phyloP scores from a whole-genome alignment of 2,797 vertebrate genomes.

The Scomberomorus guttatus region DNA sequence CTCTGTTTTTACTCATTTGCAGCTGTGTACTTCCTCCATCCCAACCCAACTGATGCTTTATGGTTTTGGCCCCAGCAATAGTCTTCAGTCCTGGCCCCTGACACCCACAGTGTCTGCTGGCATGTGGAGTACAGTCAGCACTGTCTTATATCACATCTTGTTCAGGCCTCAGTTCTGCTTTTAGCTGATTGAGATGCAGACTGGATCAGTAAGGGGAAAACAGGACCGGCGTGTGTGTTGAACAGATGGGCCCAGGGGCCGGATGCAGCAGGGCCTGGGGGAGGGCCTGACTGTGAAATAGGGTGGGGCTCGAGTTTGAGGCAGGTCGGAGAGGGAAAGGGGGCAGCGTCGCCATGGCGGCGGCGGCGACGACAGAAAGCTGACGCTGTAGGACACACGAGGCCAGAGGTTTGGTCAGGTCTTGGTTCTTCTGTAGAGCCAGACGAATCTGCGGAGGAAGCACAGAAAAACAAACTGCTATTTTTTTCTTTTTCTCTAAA shows the following conservation, averaged over 20 bases:
- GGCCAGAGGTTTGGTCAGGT: constrained; percentile 89
- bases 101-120: constrained; percentile 21
- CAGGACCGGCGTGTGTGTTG: constrained; percentile 90
- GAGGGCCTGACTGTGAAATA: constrained; percentile 91
- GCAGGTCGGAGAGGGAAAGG: constrained; percentile 89
- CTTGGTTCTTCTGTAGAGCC: constrained; percentile 90
- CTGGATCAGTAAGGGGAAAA: constrained; percentile 93
- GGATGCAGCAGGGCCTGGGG: constrained; percentile 90
- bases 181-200: constrained; percentile 20
- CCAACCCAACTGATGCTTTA: not conserved
- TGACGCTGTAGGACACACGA: constrained; percentile 89
- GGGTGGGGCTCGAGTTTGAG: constrained; percentile 85
- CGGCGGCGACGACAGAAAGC: constrained; percentile 86
- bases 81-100: constrained; percentile 19
- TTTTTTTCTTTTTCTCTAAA: not conserved
- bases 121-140: constrained; percentile 4
- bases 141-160: constrained; percentile 42
- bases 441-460: constrained; percentile 86
- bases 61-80: not conserved
- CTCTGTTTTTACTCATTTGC: constrained; percentile 10
- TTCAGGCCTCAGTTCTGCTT: constrained; percentile 25
- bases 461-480: constrained; percentile 33
- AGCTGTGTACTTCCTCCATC: constrained; percentile 2
- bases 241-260: constrained; percentile 90
- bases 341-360: constrained; percentile 87